Evolutionary conservation across 2,888 invertebrate species (phyloP), one percentile per base, ranked within the genome.

Genomic region (Tridacna gigas): DNA sequence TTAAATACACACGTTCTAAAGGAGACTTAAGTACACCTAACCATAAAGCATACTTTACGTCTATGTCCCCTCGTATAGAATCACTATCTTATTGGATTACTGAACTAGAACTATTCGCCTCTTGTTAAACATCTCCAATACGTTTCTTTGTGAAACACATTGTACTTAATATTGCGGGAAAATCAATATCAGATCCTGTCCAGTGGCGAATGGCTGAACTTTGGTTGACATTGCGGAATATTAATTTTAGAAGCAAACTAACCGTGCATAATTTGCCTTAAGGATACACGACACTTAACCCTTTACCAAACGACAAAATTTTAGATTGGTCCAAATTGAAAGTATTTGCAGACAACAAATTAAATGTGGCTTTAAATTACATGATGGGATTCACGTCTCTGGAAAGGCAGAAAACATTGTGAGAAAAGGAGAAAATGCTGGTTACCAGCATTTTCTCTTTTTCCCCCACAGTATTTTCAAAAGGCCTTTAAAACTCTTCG

Each of bases 381-480:
- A n/a, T n/a, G n/a, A n/a, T n/a, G n/a, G n/a, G n/a, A n/a, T n/a
- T n/a, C 37, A 37, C 37, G 7, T 4, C 37, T 63, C 26, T 13
- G 63, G 22, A 18, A 63, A n/a, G 63, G 26, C 63, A 3, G 63
- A 63, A 20, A 63, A 63, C 63, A 63, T 63, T 63, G 63, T 63
- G 63, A 25, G 13, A 20, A 63, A 22, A 63, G 63, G 25, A 22
- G 63, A 22, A 63, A 63, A n/a, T 63, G 63, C 20, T 63, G n/a
- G 13, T 13, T 2, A 63, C 25, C 13, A 63, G 63, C n/a, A 63
- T 15, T 63, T 63, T 15, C 18, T 63, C 63, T n/a, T 63, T 63
- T 15, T 63, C 13, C 13, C n/a, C 12, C 63, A 63, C 12, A 15
- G 63, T 63, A 15, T 63, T 63, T 22, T n/a, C n/a, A n/a, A n/a